Conservation (phyloP, 1,140 invertebrate genomes). For the Danaus melanippus region DNA sequence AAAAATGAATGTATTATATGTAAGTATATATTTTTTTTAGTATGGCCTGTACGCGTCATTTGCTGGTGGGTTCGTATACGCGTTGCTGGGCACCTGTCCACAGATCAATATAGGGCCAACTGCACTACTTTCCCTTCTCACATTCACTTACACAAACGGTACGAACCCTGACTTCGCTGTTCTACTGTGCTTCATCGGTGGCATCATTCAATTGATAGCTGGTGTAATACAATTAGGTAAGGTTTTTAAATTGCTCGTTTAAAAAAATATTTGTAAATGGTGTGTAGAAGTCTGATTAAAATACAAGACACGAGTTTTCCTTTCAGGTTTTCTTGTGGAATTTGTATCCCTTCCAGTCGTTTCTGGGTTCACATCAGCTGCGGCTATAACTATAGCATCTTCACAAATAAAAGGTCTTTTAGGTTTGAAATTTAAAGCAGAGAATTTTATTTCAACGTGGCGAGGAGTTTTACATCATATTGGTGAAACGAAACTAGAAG, state of each 20-base stretch:
- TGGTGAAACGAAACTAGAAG: constrained; percentile 69
- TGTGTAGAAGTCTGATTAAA: no score
- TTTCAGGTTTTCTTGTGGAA: constrained; percentile 86
- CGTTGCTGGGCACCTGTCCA: constrained; percentile 84
- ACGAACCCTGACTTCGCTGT: constrained; percentile 77
- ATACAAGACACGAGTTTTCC: constrained; percentile 4
- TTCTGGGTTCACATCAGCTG: constrained; percentile 89
- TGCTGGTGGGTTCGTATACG: constrained; percentile 87
- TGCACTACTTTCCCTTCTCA: constrained; percentile 82
- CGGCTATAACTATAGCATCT: constrained; percentile 86
- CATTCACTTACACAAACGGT: constrained; percentile 76
- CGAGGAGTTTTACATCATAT: constrained; percentile 72
- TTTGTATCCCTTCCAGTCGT: constrained; percentile 90
- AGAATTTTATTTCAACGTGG: constrained; percentile 77
- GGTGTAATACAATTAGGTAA: constrained; percentile 80
- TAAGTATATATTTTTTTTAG: constrained; percentile 61
- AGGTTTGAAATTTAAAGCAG: constrained; percentile 76
- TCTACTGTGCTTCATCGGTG: constrained; percentile 82
- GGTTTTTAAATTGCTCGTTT: background rate
- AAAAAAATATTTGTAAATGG: no score
- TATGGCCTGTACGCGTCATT: constrained; percentile 91
- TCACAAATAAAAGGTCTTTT: constrained; percentile 85
- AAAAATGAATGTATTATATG: no score
- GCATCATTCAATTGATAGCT: constrained; percentile 79
- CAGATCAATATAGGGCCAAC: constrained; percentile 89